phyloP scores from a whole-genome alignment of 2,888 invertebrate genomes.

The Iselma pallidipennis region DNA sequence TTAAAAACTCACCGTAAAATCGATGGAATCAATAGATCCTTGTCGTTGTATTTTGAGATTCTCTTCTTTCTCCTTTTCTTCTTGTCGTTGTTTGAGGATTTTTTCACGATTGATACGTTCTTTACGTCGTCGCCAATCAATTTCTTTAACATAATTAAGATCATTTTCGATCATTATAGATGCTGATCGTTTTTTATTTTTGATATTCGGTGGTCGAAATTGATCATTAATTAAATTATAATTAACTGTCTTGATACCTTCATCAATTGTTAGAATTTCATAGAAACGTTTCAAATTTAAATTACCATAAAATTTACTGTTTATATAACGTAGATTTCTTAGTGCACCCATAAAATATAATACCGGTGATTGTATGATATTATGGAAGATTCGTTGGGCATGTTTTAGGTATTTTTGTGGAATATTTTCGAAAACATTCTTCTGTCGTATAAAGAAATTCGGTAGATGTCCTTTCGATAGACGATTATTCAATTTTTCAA shows the following conservation, averaged over 20 bases:
- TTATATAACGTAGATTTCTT: constrained; percentile 66
- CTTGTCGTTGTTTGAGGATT: constrained; percentile 24
- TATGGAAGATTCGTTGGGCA: constrained; percentile 68
- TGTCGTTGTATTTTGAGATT: constrained; percentile 35
- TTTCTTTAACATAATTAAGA: constrained; percentile 8
- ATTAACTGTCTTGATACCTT: constrained; percentile 14
- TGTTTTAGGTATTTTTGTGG: constrained; percentile 65
- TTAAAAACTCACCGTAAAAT: constrained; percentile 61
- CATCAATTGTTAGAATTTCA: constrained; percentile 33
- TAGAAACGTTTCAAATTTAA: constrained; percentile 39
- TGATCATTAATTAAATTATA: neutral
- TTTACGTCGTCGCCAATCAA: constrained; percentile 24
- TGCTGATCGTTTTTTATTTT: constrained; percentile 1
- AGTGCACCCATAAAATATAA: constrained; percentile 71
- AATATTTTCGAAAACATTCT: constrained; percentile 74
- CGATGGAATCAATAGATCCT: constrained; percentile 57
- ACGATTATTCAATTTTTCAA: constrained; percentile 65
- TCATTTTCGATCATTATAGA: constrained; percentile 9
- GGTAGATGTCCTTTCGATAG: constrained; percentile 66
- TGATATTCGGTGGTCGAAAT: constrained; percentile 10
- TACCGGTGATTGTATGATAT: constrained; percentile 72
- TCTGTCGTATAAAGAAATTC: constrained; percentile 72
- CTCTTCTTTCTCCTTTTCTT: constrained; percentile 29
- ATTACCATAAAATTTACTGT: constrained; percentile 37
- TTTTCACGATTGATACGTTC: constrained; percentile 30